Evolutionary conservation across 2,113 vertebrate genomes (phyloP).

Genomic region (Columba livia): DNA sequence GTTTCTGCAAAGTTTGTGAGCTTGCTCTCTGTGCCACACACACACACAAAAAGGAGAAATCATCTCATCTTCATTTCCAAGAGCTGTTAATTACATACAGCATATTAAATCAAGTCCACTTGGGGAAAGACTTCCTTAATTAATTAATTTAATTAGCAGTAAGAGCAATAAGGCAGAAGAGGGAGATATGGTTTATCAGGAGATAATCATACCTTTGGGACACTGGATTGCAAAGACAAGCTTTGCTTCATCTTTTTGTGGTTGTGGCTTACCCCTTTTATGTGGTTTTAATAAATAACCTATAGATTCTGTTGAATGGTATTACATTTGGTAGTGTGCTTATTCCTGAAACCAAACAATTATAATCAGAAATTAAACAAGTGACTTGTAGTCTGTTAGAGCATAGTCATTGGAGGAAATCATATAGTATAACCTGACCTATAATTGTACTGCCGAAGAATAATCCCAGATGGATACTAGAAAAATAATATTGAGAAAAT

Average conservation of each 20-base stretch:
- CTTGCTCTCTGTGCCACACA: not conserved
- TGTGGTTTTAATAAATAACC: conserved; percentile 30
- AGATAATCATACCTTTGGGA: conserved; percentile 69
- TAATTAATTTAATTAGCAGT: conserved; percentile 79
- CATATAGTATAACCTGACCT: not conserved
- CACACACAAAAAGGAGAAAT: conserved; percentile 2
- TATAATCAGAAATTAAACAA: not conserved
- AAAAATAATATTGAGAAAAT: not conserved
- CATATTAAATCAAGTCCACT: conserved; percentile 73
- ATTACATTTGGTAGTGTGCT: not conserved
- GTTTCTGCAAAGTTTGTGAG: conserved; percentile 2
- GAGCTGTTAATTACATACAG: conserved; percentile 62
- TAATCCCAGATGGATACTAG: not conserved
- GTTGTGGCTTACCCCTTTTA: not conserved
- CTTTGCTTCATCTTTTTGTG: conserved; percentile 20
- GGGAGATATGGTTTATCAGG: conserved; percentile 66
- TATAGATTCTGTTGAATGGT: not conserved
- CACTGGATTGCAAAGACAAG: not conserved
- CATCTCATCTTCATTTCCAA: conserved; percentile 70
- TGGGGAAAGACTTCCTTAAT: conserved; percentile 72
- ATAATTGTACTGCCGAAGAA: not conserved
- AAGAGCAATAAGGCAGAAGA: conserved; percentile 65
- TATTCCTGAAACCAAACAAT: not conserved
- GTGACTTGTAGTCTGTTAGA: not conserved
- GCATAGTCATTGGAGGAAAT: not conserved